Evolutionary conservation across 2,888 invertebrate species (phyloP).

Genomic region (Euphydryas editha): DNA sequence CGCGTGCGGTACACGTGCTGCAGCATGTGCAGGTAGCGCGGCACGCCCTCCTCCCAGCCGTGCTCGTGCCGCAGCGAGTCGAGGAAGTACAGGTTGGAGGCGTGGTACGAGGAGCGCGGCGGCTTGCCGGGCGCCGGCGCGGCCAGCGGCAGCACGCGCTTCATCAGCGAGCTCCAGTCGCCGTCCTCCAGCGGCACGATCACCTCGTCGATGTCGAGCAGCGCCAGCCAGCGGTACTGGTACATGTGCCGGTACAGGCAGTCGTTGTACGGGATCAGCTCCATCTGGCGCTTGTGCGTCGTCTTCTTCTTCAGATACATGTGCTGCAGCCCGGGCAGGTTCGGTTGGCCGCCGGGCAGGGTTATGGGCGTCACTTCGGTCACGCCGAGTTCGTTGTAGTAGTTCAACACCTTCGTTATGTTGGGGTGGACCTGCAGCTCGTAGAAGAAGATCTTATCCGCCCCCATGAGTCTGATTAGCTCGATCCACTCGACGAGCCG

Average conservation of each 20-base stretch:
- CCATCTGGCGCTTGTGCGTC: conserved; percentile 96
- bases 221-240: conserved; percentile 94
- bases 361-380: conserved; percentile 92
- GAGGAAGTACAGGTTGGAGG: conserved; percentile 95
- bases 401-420: conserved; percentile 90
- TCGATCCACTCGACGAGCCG: conserved; percentile 98
- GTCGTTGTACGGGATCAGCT: conserved; percentile 98
- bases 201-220: conserved; percentile 97
- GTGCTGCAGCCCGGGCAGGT: conserved; percentile 94
- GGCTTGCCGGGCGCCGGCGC: conserved; percentile 79
- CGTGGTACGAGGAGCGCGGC: conserved; percentile 91
- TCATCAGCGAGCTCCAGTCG: conserved; percentile 92
- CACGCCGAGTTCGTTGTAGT: conserved; percentile 86
- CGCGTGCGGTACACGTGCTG: conserved; percentile 95
- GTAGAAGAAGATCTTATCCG: conserved; percentile 96
- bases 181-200: conserved; percentile 92
- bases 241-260: conserved; percentile 97
- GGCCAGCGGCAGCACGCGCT: conserved; percentile 86
- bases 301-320: conserved; percentile 95
- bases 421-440: conserved; percentile 96
- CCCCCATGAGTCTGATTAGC: conserved; percentile 92
- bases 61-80: conserved; percentile 93
- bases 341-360: conserved; percentile 95
- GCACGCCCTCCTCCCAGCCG: conserved; percentile 90
- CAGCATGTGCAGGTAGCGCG: conserved; percentile 96